Evolutionary conservation across 30 jellyfish, hydroid and myxozoan genomes (phyloP).

Genomic region (Chrysaora quinquecirrha): DNA sequence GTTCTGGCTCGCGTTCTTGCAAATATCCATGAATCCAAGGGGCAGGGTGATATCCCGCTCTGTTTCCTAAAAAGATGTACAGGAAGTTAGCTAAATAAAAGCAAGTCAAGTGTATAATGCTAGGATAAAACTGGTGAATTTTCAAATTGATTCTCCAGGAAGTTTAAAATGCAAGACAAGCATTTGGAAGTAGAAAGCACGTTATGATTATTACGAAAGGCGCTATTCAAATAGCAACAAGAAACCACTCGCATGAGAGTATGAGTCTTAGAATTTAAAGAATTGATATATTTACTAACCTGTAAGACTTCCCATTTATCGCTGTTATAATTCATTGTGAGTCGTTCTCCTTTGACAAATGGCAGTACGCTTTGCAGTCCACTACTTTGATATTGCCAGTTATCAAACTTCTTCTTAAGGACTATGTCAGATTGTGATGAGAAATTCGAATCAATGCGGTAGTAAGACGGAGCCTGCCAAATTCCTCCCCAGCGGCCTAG

Average conservation of each 20-base stretch:
- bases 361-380: slow-evolving; percentile 59
- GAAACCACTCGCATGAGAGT: too few species aligned
- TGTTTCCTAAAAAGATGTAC: slow-evolving; percentile 15
- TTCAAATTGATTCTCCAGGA: too few species aligned
- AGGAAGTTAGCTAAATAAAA: neutral
- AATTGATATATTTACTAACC: too few species aligned
- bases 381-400: slow-evolving; percentile 22
- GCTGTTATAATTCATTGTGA: slow-evolving; percentile 34
- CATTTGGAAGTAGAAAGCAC: too few species aligned
- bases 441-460: slow-evolving; percentile 21
- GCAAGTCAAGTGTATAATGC: neutral
- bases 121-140: too few species aligned
- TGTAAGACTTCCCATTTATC: slow-evolving; percentile 72
- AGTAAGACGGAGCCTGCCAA: slow-evolving; percentile 49
- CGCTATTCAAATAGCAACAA: too few species aligned
- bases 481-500: slow-evolving; percentile 79
- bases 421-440: slow-evolving; percentile 45
- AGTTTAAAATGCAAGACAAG: too few species aligned
- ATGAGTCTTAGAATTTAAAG: too few species aligned
- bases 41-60: slow-evolving; percentile 48
- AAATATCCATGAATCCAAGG: slow-evolving; percentile 53
- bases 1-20: slow-evolving; percentile 53
- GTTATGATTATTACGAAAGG: too few species aligned
- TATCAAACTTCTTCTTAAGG: slow-evolving; percentile 54
- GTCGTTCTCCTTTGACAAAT: neutral